Evolutionary conservation across 2,797 vertebrate genomes (phyloP).

Genomic region (Schizopygopsis pylzovi): DNA sequence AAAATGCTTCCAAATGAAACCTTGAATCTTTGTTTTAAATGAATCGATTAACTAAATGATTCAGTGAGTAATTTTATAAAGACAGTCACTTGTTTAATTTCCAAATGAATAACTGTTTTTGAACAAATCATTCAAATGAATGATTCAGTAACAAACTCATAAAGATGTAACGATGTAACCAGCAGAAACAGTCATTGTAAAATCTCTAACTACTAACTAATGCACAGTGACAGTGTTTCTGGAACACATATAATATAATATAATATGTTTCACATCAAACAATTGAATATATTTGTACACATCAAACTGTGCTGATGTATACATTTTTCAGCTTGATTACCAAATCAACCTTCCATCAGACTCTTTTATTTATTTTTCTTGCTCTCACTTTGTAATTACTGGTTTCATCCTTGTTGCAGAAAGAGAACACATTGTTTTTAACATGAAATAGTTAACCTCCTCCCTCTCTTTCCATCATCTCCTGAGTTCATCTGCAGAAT

Average conservation of each 20-base stretch:
- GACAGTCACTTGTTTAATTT: background rate
- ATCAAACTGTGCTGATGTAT: background rate
- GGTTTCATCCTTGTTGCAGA: conserved; percentile 18
- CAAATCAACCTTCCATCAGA: background rate
- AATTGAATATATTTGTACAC: background rate
- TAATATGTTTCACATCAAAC: background rate
- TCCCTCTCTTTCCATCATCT: conserved; percentile 9
- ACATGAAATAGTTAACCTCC: conserved; percentile 1
- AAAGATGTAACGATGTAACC: background rate
- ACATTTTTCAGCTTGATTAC: background rate
- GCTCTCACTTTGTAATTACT: conserved; percentile 14
- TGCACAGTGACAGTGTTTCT: background rate
- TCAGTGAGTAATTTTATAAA: background rate
- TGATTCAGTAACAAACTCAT: background rate
- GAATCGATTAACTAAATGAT: background rate
- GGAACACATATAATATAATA: background rate
- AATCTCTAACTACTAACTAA: background rate
- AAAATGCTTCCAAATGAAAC: background rate
- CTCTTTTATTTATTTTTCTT: background rate
- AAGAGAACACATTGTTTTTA: conserved; percentile 23
- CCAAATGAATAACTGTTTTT: background rate
- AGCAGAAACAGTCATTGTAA: background rate
- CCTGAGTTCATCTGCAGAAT: conserved; percentile 23
- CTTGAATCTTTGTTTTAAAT: background rate
- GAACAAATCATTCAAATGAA: background rate